Base-by-base conservation (phyloP, 2,113 vertebrate species). In the Rhea americana region DNA sequence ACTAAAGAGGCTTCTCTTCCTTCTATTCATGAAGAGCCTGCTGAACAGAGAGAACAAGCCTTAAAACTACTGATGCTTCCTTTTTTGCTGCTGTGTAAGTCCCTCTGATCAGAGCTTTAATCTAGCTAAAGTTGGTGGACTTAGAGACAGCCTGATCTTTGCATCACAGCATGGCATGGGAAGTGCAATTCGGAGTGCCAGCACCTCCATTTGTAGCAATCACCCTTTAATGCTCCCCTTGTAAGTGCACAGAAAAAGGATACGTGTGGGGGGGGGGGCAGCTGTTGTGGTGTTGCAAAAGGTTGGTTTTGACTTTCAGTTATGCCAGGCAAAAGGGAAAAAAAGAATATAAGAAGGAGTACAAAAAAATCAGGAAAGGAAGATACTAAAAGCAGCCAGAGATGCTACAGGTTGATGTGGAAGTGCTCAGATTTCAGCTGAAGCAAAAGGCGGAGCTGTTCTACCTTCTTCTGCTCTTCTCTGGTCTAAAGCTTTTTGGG, bases 1-100 rank as follows among this genome's bases (percentile, higher is more conserved):
- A 71, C 77, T 68, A 87, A 94, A 95, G 94, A 91, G 86, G 93
- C 90, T 94, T 96, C 90, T 70, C 65, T 56, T 53, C 68, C 82
- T 41, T 63, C 43, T 81, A 7, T 43, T 65, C 76, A 18, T 7
- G 22, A 35, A 61, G 81, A 92, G 48, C 86, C 72, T 55, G 65
- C 86, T 73, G 77, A 87, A 9, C 74, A 32, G 41, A 2, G 47
- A 39, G 82, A 55, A 37, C 59, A 37, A 56, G 85, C 66, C 90
- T 48, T 85, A 37, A 66, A 94, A 80, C 79, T 81, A 9, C 72
- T 35, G 7, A 2, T 74, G 79, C 72, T 86, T 93, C 90, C 47
- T 93, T 80, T 92, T 6, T 43, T 85, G 82, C 76, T 90, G 82
- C 91, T 2, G 1, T 8, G 0, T 93, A 93, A 96, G 48, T 76